Evolutionary conservation across 2,888 invertebrate species (phyloP), one percentile per base, ranked within the genome.

Genomic region (Hypolimnas misippus): DNA sequence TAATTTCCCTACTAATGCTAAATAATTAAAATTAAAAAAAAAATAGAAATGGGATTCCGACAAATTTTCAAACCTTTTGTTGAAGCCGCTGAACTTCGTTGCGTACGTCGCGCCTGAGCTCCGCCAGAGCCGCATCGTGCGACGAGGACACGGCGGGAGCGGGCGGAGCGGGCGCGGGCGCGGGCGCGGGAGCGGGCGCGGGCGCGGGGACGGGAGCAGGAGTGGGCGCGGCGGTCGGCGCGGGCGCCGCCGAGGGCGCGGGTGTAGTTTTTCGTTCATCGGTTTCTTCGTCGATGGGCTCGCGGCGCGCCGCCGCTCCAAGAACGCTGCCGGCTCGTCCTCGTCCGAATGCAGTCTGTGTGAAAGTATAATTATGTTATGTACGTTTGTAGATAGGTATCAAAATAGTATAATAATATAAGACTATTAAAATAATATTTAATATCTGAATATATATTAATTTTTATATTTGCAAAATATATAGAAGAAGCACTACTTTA

Each of bases 281-380:
- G 60, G 93, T 91, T 67, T 93, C 93, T 81, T 96, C 96, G 79
- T 96, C 96, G 73, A 97, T 96, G 56, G 96, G 96, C 78, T 96
- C 96, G 79, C 96, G 95, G 38, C 96, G 92, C 3, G 94, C 93
- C 46, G 74, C 71, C 78, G 89, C 85, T 84, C 84, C 77, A 83
- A 94, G 73, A 77, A 84, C 71, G 83, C 72, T 67, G 77, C 82
- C 53, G 79, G 85, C 42, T 73, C 83, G 69, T 78, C 87, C 66
- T 77, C 88, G 74, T 78, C 84, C 84, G 72, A 90, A 88, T 63
- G 88, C 82, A 19, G 84, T 83, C 89, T 89, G 76, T 35, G n/a
- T 10, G 5, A 40, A 57, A 21, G 49, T 25, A 25, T 25, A 42
- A 17, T 10, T 42, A 42, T 6, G 38, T 5, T n/a, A n/a, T n/a